These are phyloP conservation scores for Pollenia griseotomentosa DNA, from an alignment of 2,888 invertebrate species.

Conservation along the genomic window DNA sequence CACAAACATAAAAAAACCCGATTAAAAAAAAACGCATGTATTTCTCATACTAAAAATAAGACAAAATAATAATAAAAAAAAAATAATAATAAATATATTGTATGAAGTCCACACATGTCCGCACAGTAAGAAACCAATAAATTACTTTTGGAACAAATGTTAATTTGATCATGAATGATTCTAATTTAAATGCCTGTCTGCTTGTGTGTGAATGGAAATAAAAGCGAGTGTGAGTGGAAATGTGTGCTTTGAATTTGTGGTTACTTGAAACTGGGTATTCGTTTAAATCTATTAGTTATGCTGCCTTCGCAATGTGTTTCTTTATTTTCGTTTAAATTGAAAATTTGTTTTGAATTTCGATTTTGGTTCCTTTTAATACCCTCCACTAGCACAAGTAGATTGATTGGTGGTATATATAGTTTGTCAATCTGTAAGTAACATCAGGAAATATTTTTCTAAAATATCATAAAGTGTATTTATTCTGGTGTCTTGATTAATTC, in stretches of 20 bases:
- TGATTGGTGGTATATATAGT: too few relatives aligned
- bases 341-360: constrained; percentile 47
- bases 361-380: not conserved
- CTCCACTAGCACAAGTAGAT: too few relatives aligned
- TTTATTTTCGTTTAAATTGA: constrained; percentile 58
- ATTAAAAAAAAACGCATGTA: not conserved
- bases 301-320: constrained; percentile 55
- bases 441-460: too few relatives aligned
- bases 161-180: constrained; percentile 73
- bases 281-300: constrained; percentile 67
- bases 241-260: constrained; percentile 12
- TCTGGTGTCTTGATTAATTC: too few relatives aligned
- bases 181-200: constrained; percentile 59
- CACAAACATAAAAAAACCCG: not conserved
- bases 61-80: constrained; percentile 18
- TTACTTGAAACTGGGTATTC: constrained; percentile 25
- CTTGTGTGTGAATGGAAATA: too few relatives aligned
- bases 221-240: not conserved
- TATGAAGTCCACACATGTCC: constrained; percentile 59
- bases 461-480: too few relatives aligned
- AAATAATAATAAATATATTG: not conserved
- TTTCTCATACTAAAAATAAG: not conserved
- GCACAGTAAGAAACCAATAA: constrained; percentile 65
- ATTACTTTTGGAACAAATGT: constrained; percentile 68
- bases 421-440: too few relatives aligned